Evolutionary conservation across 2,113 vertebrate genomes (phyloP), one percentile per base, ranked within the genome.

Genomic region (Aix galericulata): DNA sequence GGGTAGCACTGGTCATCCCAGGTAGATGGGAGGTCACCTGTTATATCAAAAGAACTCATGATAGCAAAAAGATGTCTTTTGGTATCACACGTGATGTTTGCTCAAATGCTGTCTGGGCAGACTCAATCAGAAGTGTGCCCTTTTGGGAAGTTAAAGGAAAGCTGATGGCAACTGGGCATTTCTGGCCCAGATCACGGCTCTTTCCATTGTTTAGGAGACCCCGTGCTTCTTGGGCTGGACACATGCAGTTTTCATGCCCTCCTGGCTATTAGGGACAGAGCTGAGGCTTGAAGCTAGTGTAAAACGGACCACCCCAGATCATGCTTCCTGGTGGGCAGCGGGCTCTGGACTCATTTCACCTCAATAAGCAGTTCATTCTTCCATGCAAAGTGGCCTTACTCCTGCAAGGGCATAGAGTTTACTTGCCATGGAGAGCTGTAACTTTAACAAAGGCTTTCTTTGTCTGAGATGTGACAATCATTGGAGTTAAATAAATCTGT

Each of bases 401-500:
- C 60, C 32, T 93, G 73, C 52, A 17, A 92, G 77, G 84, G 69
- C 83, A 79, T 2, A 34, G 71, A 64, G 81, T 32, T 38, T 17
- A 23, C 86, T 82, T 52, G 77, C 81, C 89, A 76, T 1, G 1
- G 86, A 72, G 74, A 93, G 75, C 87, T 89, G 67, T 59, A 50
- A 29, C 82, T 75, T 34, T 86, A 81, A 95, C 94, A 93, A 96
- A 95, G 58, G 79, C 40, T 88, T 60, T 66, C n/a, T 90, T 94
- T 93, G 88, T 92, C 56, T 13, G 3, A 40, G 36, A 31, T 0
- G 1, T 7, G 6, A 48, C 85, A 18, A 78, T 78, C 52, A 80
- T 15, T 74, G 60, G 80, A 83, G 80, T 64, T 91, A 86, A 93
- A 95, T 95, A 94, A 94, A 95, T 94, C 94, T 83, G 85, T 56